phyloP scores from a whole-genome alignment of 2,888 invertebrate genomes.

The Pinctada fucata region DNA sequence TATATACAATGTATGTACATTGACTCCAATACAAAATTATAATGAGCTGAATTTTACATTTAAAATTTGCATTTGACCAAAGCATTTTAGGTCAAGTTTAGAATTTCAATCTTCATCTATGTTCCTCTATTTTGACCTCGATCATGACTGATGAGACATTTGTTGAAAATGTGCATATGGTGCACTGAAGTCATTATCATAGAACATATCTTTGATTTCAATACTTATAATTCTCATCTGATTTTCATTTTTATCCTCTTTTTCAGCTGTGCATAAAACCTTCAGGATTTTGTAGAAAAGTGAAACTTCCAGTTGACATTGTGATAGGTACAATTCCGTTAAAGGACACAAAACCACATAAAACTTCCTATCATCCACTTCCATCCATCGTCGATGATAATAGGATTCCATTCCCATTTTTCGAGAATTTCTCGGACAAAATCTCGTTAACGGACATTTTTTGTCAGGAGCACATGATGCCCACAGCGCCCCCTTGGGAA shows the following conservation, averaged over 20 bases:
- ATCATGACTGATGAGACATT: too few species aligned
- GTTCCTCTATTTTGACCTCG: too few species aligned
- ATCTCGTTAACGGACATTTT: slow-evolving; percentile 65
- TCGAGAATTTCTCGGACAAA: slow-evolving; percentile 62
- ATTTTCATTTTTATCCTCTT: background rate
- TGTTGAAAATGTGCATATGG: too few species aligned
- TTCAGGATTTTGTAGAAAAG: slow-evolving; percentile 68
- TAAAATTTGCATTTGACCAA: too few species aligned
- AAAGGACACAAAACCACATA: slow-evolving; percentile 54
- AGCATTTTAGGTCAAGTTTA: too few species aligned
- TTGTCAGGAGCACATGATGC: slow-evolving; percentile 65
- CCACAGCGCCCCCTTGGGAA: slow-evolving; percentile 71
- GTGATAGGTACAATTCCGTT: slow-evolving; percentile 69
- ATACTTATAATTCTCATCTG: too few species aligned
- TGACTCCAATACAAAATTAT: too few species aligned
- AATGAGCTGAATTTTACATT: too few species aligned
- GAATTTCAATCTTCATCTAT: too few species aligned
- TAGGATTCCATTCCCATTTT: slow-evolving; percentile 66
- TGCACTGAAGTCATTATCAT: too few species aligned
- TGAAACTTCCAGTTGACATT: slow-evolving; percentile 70
- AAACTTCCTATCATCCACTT: slow-evolving; percentile 67
- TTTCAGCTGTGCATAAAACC: slow-evolving; percentile 70
- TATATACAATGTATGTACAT: too few species aligned
- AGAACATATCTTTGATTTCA: too few species aligned
- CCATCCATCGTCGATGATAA: slow-evolving; percentile 62